Base-by-base conservation (phyloP, 2,797 vertebrate species). In the Percopsis omiscomaycus region DNA sequence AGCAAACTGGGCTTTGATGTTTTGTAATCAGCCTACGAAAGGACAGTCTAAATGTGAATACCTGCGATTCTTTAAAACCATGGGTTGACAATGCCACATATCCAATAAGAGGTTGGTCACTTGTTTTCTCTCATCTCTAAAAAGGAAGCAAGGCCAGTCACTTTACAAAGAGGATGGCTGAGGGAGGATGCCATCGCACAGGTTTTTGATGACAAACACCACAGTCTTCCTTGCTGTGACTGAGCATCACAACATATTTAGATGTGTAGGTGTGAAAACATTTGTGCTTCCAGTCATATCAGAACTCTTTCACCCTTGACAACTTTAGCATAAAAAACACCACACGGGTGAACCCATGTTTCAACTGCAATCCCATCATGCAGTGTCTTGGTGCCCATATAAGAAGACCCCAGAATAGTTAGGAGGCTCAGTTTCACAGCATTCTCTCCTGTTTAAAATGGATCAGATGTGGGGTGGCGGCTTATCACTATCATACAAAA, bases 51-150 rank as follows among this genome's bases (percentile, higher is more conserved):
- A 37, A 13, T 30, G 27, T 2, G 53, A 32, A 11, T 53, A 28
- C 27, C 30, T n/a, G 12, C 9, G 1, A 44, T 27, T 15, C n/a
- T 61, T 37, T 55, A 4, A 1, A 62, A 55, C 63, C 13, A 49
- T 55, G 59, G 66, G 16, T 13, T 46, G 32, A 37, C 32, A 37
- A 37, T 37, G 32, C 32, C 32, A 37, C 32, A 37, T 37, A 37
- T 37, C 32, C 32, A 5, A 5, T 37, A 68, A 89, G 88, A 84
- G 89, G 87, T 89, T 74, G 67, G 68, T 77, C 74, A 75, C 78
- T 85, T 22, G 22, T 22, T 22, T 22, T 22, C 22, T 75, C 15
- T 13, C 66, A 69, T 59, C 51, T 68, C 49, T 66, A 22, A 22
- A 22, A 22, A 22, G 22, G 63, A 89, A 86, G 68, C 45, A 55